phyloP scores from a whole-genome alignment of 1,140 invertebrate genomes.

The Lucilia sericata region DNA sequence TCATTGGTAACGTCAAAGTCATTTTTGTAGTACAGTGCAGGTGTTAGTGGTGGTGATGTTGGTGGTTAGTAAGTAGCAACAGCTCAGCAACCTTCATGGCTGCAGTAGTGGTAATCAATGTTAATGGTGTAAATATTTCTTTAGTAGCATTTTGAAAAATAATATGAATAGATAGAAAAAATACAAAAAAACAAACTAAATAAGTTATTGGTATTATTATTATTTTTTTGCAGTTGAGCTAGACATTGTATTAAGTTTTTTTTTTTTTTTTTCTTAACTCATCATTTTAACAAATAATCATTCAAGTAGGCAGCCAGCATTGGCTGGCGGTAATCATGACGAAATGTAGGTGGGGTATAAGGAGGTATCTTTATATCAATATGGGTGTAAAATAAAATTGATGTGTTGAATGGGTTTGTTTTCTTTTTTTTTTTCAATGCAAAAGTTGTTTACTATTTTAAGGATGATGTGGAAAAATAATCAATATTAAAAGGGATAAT shows the following conservation, averaged over 20 bases:
- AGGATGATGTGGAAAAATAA: not conserved
- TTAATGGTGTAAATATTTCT: slow-evolving; percentile 43
- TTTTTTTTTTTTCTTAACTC: not conserved
- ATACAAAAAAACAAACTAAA: not conserved
- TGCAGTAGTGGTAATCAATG: slow-evolving; percentile 31
- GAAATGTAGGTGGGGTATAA: not conserved
- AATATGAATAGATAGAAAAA: not conserved
- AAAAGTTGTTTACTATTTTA: slow-evolving; percentile 34
- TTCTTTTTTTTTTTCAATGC: not conserved
- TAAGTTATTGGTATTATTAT: not conserved
- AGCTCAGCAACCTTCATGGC: too few species aligned
- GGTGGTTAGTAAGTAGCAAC: not conserved
- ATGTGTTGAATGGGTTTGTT: not conserved
- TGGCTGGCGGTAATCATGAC: too few species aligned
- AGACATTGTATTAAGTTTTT: not conserved
- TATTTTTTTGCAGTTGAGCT: not conserved
- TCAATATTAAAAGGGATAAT: not conserved
- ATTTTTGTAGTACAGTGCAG: too few species aligned
- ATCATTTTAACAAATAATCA: not conserved
- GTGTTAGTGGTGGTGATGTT: not conserved
- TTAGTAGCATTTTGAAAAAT: slow-evolving; percentile 25
- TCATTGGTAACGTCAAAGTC: too few species aligned
- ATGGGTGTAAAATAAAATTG: not conserved
- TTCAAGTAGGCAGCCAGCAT: too few species aligned
- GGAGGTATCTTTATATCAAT: too few species aligned